Base-by-base conservation (phyloP, 2,888 invertebrate species). In the Torymus aiolomorphi region DNA sequence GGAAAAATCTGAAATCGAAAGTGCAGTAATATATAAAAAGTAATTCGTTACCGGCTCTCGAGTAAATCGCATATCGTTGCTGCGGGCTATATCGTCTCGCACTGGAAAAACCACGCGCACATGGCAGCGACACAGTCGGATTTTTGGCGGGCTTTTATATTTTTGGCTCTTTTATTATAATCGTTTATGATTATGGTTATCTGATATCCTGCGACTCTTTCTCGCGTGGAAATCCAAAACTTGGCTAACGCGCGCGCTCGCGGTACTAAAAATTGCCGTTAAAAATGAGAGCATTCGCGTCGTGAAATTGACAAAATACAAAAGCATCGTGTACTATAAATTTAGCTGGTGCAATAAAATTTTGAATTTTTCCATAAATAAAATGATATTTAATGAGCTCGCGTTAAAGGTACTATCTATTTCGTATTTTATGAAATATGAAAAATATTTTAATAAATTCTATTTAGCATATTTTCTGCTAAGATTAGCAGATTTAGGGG, bases 141-240 rank as follows among this genome's bases (percentile, higher is more conserved):
- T 86, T 89, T 89, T 89, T 90, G 90, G 90, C 90, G 88, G 90
- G 89, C 88, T 90, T 90, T 90, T 90, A 90, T 90, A 90, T 90
- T 90, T 90, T 90, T 90, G 90, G 90, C 86, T 89, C 87, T 88
- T 88, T 86, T 83, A 85, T 85, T 76, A 83, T 66, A 42, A 84
- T 63, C 51, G 24, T 63, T 71, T 59, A 54, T 31, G 14, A 8
- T 52, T 2, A 61, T n/a, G 49, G 16, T 67, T 54, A 61, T 66
- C 24, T 11, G 24, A 75, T 24, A 62, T 42, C 18, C 42, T 42
- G 67, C 49, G 65, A 20, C 67, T 65, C 24, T 67, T 56, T 66
- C 70, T 70, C 70, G 74, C 49, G 51, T 79, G 79, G 65, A 65
- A 70, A 75, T 67, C 42, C 12, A 18, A 62, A 20, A 61, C 18